These are phyloP conservation scores for Drosophila peninsularis DNA, from an alignment of 2,888 invertebrate genomes.

Conservation along the genomic window DNA sequence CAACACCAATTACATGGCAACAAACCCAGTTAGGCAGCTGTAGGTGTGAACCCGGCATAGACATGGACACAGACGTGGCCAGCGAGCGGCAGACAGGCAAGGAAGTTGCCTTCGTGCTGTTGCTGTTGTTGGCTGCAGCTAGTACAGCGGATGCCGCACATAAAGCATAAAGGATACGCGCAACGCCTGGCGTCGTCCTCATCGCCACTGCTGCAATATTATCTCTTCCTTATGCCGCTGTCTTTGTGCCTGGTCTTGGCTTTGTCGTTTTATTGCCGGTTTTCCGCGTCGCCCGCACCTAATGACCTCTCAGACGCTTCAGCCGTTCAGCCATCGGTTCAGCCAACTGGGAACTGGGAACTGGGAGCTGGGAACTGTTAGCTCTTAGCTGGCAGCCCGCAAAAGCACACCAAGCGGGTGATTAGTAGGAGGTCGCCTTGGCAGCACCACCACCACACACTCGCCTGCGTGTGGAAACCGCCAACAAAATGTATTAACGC, in stretches of 20 bases:
- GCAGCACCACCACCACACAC: constrained; percentile 9
- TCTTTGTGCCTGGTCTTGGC: constrained; percentile 61
- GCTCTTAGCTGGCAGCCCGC: constrained; percentile 4
- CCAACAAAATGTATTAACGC: constrained; percentile 63
- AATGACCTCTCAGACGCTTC: constrained; percentile 63
- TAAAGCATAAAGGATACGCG: constrained; percentile 75
- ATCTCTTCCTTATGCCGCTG: constrained; percentile 69
- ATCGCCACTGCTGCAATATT: constrained; percentile 52
- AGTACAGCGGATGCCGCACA: constrained; percentile 64
- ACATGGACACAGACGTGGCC: constrained; percentile 25
- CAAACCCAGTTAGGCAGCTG: constrained; percentile 46
- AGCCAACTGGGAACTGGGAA: constrained; percentile 36
- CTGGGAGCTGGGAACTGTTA: constrained; percentile 22
- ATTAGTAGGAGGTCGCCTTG: constrained; percentile 58
- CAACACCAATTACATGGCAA: constrained; percentile 66
- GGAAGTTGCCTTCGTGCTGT: constrained; percentile 13
- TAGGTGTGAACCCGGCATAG: constrained; percentile 43
- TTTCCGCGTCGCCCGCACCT: constrained; percentile 68
- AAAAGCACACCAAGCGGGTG: constrained; percentile 54
- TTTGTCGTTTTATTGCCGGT: constrained; percentile 50
- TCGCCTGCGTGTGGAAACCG: constrained; percentile 40
- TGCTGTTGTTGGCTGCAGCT: constrained; percentile 25
- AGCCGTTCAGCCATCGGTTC: constrained; percentile 32
- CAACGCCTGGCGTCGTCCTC: constrained; percentile 36
- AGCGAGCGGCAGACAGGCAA: constrained; percentile 10